These are phyloP conservation scores for Dryococelus australis DNA, from an alignment of 2,888 invertebrate species.

Conservation along the genomic window DNA sequence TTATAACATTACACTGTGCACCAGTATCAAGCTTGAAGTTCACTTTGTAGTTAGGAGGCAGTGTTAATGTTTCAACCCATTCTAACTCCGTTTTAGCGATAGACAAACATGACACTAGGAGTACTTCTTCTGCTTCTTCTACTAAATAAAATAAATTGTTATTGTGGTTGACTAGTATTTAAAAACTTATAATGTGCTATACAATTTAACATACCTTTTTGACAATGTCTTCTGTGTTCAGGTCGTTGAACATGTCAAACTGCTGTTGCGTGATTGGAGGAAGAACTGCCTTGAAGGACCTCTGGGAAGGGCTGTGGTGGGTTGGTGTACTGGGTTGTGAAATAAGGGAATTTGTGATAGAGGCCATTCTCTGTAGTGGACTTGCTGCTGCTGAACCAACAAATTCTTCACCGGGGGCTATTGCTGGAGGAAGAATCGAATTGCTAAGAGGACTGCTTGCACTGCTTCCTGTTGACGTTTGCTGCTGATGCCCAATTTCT, in stretches of 20 bases:
- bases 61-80: too few relatives aligned
- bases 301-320: slow-evolving; percentile 82
- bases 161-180: too few relatives aligned
- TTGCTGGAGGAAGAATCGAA: slow-evolving; percentile 80
- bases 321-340: slow-evolving; percentile 88
- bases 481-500: slow-evolving; percentile 28
- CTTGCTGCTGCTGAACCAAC: slow-evolving; percentile 76
- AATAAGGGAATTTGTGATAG: slow-evolving; percentile 95
- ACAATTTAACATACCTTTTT: slow-evolving; percentile 69
- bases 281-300: slow-evolving; percentile 94
- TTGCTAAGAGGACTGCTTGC: slow-evolving; percentile 87
- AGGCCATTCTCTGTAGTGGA: slow-evolving; percentile 96
- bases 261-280: slow-evolving; percentile 99
- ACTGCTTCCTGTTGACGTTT: slow-evolving; percentile 62
- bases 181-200: too few relatives aligned
- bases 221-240: slow-evolving; percentile 98
- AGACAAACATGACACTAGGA: too few relatives aligned
- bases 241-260: slow-evolving; percentile 96
- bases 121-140: too few relatives aligned
- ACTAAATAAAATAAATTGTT: too few relatives aligned
- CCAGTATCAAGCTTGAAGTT: too few relatives aligned
- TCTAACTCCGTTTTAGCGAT: too few relatives aligned
- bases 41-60: too few relatives aligned
- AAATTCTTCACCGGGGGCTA: slow-evolving; percentile 80
- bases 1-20: too few relatives aligned